Evolutionary conservation across 2,888 invertebrate species (phyloP).

Genomic region (Alloplasta piceator): DNA sequence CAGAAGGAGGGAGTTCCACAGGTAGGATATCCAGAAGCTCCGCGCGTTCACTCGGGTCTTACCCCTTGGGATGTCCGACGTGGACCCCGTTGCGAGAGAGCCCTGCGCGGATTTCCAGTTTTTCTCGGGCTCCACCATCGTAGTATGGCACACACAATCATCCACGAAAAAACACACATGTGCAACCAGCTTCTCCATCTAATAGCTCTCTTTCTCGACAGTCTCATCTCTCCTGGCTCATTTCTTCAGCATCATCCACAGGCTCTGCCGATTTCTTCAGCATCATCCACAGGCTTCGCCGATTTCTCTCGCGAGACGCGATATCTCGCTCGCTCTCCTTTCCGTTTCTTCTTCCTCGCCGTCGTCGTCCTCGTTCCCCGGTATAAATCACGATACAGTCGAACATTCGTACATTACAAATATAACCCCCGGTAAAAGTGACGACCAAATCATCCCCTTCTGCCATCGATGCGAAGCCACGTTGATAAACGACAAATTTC

Average conservation of each 20-base stretch:
- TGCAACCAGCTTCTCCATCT: constrained; percentile 78
- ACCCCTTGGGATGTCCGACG: constrained; percentile 70
- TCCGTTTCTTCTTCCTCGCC: constrained; percentile 56
- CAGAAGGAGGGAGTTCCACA: constrained; percentile 59
- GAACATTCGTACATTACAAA: constrained; percentile 35
- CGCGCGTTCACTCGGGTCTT: constrained; percentile 45
- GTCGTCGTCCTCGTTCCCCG: constrained; percentile 30
- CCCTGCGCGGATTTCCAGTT: constrained; percentile 79
- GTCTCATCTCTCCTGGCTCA: constrained; percentile 56
- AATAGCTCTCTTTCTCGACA: constrained; percentile 75
- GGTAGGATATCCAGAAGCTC: constrained; percentile 59
- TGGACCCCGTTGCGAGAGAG: constrained; percentile 73
- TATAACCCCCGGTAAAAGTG: background rate
- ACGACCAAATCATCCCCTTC: too few relatives aligned
- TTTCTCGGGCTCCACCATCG: constrained; percentile 73
- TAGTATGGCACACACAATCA: too few relatives aligned
- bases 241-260: background rate
- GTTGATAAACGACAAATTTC: too few relatives aligned
- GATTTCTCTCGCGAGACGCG: constrained; percentile 37
- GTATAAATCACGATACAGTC: constrained; percentile 56
- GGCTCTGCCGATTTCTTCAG: constrained; percentile 21
- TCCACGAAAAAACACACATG: constrained; percentile 56
- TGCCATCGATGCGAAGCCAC: too few relatives aligned
- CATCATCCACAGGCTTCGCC: constrained; percentile 17
- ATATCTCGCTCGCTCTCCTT: constrained; percentile 45